Conservation (phyloP, 53 echinoderm and acorn worm species). For the Temnopleurus reevesii region DNA sequence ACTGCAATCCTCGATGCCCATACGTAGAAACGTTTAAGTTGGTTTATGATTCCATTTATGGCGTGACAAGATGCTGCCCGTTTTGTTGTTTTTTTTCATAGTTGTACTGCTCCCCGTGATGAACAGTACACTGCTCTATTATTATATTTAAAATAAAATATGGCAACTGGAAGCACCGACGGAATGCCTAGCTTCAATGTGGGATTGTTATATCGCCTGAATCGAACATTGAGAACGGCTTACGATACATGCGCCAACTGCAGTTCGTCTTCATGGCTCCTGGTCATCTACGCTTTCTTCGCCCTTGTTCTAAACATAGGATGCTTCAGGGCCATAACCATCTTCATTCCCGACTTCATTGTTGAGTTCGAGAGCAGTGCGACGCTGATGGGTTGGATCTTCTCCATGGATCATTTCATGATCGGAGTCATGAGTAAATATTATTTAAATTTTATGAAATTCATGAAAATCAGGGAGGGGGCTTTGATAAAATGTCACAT, state of each 20-base stretch:
- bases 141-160: too few relatives aligned
- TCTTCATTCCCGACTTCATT: conserved; percentile 32
- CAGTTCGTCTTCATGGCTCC: neutral
- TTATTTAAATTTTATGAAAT: too few relatives aligned
- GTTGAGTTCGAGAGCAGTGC: conserved; percentile 29
- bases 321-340: conserved; percentile 16
- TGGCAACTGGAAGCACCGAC: too few relatives aligned
- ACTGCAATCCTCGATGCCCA: too few relatives aligned
- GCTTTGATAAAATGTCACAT: too few relatives aligned
- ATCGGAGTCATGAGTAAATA: conserved; percentile 35
- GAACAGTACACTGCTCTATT: too few relatives aligned
- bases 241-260: neutral
- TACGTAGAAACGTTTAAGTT: too few relatives aligned
- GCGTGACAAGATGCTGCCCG: too few relatives aligned
- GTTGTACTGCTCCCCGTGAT: too few relatives aligned
- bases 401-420: conserved; percentile 31
- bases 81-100: too few relatives aligned
- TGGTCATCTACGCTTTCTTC: conserved; percentile 23
- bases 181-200: neutral
- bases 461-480: too few relatives aligned
- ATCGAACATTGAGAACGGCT: neutral
- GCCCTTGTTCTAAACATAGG: neutral
- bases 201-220: neutral
- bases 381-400: conserved; percentile 26
- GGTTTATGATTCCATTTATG: too few relatives aligned